Base-by-base conservation (phyloP, 2,113 vertebrate species). In the Lutjanus erythropterus region DNA sequence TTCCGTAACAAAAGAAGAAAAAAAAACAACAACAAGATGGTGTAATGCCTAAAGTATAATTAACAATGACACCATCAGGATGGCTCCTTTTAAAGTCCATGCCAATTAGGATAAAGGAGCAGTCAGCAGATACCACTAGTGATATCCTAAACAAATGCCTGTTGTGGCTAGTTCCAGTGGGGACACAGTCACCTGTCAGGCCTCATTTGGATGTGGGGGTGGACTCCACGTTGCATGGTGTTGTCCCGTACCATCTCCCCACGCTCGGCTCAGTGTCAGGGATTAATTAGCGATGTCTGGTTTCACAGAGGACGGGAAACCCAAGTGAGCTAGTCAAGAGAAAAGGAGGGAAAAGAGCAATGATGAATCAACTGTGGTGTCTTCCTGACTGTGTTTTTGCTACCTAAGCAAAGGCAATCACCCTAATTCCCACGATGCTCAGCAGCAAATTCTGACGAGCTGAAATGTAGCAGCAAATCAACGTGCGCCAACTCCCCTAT, bases 221-320 rank as follows among this genome's bases (percentile, higher is more conserved):
- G 76, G 82, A 80, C 80, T 73, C 55, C 75, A 47, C 47, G 81
- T 91, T 55, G 67, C 68, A 49, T 61, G 68, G 62, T 33, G 65
- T 72, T 50, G 71, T 77, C 80, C 78, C 66, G 27, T 35, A 81
- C 69, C 39, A 47, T 61, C 67, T 87, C 80, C 37, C 55, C 35
- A 19, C 49, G 49, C 71, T 50, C 65, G 12, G 64, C 59, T 77
- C 80, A 29, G 61, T 35, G 41, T 86, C 80, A 56, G 71, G 77
- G 75, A 90, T 90, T 93, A 93, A 94, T 94, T 93, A 94, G 81
- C 67, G 47, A 31, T 77, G 74, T 86, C 75, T 80, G 39, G 15
- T 78, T 70, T 68, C 52, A 74, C 80, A 85, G 44, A 75, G 62
- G 67, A 72, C 39, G 37, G 47, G 75, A 75, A 80, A 74, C 77